phyloP scores from a whole-genome alignment of 2,113 vertebrate species.

The Galeopterus variegatus region DNA sequence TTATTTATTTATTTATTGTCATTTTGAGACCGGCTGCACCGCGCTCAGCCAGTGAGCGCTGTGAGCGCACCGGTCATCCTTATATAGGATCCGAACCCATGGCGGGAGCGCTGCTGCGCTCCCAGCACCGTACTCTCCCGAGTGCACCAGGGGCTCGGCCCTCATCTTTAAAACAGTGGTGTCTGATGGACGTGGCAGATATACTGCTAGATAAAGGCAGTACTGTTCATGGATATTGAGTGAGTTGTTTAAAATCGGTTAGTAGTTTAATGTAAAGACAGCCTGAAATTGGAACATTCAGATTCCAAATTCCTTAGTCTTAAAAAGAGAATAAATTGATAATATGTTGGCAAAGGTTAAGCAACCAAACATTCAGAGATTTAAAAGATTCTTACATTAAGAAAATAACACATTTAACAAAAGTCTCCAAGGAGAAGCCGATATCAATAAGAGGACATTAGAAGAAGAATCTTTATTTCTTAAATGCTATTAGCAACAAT shows the following conservation, averaged over 20 bases:
- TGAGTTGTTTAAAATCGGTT: background rate
- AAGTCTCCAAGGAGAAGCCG: background rate
- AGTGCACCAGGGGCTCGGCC: too few species aligned
- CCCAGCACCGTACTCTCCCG: too few species aligned
- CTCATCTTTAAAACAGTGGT: background rate
- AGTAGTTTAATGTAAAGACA: background rate
- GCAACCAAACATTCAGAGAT: background rate
- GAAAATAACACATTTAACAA: background rate
- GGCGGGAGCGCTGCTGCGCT: too few species aligned
- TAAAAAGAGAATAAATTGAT: background rate
- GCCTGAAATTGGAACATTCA: background rate
- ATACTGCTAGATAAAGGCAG: background rate
- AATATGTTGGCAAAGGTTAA: background rate
- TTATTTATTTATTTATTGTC: too few species aligned
- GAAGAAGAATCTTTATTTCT: constrained; percentile 68
- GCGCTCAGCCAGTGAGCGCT: too few species aligned
- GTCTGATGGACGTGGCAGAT: background rate
- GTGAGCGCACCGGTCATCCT: too few species aligned
- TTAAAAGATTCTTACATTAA: background rate
- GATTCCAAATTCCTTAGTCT: background rate
- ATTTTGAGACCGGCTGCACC: too few species aligned
- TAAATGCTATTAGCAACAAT: constrained; percentile 43
- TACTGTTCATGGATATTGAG: background rate
- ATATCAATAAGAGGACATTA: constrained; percentile 55
- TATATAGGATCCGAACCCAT: too few species aligned